These are phyloP conservation scores for Piaya cayana DNA, from an alignment of 2,113 vertebrate genomes.

Conservation along the genomic window DNA sequence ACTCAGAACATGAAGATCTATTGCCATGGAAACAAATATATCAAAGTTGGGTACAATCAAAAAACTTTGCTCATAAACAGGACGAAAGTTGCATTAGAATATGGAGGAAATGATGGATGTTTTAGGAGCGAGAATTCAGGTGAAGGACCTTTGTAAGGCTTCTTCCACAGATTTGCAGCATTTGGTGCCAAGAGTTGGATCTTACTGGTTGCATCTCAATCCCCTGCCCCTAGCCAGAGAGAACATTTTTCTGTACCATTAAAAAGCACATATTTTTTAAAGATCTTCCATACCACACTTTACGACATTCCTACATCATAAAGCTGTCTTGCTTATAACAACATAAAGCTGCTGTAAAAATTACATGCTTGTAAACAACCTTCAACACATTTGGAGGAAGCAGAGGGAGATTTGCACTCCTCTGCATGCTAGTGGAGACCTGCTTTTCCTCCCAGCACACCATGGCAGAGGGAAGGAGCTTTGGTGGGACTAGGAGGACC, in stretches of 20 bases:
- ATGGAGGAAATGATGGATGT: conserved; percentile 57
- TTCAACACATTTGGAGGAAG: conserved; percentile 56
- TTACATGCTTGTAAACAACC: conserved; percentile 75
- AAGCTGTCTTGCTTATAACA: conserved; percentile 75
- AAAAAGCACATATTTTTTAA: conserved; percentile 72
- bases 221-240: conserved; percentile 12
- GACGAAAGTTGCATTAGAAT: conserved; percentile 65
- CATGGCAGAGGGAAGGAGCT: accelerated
- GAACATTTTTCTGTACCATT: conserved; percentile 58
- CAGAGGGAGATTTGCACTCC: conserved; percentile 39
- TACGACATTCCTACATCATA: conserved; percentile 75
- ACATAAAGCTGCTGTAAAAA: conserved; percentile 77
- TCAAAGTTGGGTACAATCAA: conserved; percentile 61
- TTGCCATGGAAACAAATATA: conserved; percentile 76
- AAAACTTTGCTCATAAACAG: conserved; percentile 66
- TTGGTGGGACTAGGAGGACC: neutral
- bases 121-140: conserved; percentile 27
- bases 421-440: neutral
- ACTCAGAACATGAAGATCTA: conserved; percentile 56
- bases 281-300: conserved; percentile 74
- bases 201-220: conserved; percentile 21
- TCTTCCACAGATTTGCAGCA: conserved; percentile 30
- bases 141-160: conserved; percentile 13
- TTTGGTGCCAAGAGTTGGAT: conserved; percentile 39
- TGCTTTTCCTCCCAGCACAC: neutral